A percentile compares a stretch with the other conserved stretches of the same genome.
These are phyloP conservation scores for Mythimna impura DNA, from an alignment of 2,888 invertebrate species.

Conservation along the genomic window DNA sequence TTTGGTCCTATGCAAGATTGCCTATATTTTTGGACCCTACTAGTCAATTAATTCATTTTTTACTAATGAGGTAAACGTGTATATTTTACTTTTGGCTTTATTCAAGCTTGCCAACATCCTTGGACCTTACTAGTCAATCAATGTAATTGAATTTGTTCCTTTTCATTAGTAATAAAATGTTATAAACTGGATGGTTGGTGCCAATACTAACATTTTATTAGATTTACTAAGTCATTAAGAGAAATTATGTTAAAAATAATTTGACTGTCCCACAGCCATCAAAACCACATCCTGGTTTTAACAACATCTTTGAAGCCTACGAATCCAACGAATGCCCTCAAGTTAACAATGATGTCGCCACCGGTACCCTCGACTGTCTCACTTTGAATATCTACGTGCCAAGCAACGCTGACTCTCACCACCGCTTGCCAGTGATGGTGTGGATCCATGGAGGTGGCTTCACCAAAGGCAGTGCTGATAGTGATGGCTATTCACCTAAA, in stretches of 20 bases:
- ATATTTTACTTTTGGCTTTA: no score
- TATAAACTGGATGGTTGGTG: neutral
- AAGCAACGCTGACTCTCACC: conserved; percentile 32
- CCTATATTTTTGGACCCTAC: neutral
- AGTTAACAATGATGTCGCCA: conserved; percentile 5
- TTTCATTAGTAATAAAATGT: neutral
- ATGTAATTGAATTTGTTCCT: neutral
- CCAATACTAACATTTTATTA: no score
- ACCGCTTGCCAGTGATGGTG: conserved; percentile 52
- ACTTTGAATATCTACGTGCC: conserved; percentile 64
- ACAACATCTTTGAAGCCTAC: conserved; percentile 58
- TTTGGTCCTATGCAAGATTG: neutral
- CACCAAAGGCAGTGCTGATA: conserved; percentile 24
- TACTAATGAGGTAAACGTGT: no score
- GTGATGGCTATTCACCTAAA: conserved; percentile 6
- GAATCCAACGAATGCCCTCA: conserved; percentile 62
- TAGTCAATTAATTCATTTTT: neutral
- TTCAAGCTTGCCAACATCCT: neutral
- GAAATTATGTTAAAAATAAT: neutral
- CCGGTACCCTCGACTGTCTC: conserved; percentile 62
- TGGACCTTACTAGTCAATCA: neutral
- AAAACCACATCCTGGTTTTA: conserved; percentile 43
- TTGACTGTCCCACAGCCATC: conserved; percentile 17
- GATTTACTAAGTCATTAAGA: no score
- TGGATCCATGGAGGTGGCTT: conserved; percentile 54